Evolutionary conservation across 37 sponge, comb jelly and placozoan genomes (phyloP).

Genomic region (Halichondria panicea): DNA sequence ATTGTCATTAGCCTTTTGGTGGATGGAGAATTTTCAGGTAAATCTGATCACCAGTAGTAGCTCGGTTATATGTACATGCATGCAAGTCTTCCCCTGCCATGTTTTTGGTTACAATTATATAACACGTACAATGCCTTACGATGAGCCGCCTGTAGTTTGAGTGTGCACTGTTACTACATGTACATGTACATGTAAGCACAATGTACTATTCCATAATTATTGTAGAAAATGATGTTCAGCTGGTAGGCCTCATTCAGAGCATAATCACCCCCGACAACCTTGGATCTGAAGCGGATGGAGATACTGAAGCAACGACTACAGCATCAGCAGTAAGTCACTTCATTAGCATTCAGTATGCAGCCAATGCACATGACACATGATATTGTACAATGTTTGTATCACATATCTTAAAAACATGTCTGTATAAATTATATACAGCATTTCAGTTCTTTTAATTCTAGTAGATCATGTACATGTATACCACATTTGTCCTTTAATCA

Average conservation of each 20-base stretch:
- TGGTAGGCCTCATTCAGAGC: conserved; percentile 82
- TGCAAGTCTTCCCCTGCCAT: too few species aligned
- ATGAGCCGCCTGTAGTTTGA: too few species aligned
- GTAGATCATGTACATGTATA: too few species aligned
- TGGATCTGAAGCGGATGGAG: conserved; percentile 43
- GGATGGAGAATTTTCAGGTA: conserved; percentile 72
- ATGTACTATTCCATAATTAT: too few species aligned
- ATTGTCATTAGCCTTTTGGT: conserved; percentile 76
- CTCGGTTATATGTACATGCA: conserved; percentile 10
- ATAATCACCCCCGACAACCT: conserved; percentile 92
- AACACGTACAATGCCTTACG: too few species aligned
- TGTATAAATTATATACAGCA: not conserved
- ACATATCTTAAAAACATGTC: not conserved
- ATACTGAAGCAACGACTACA: too few species aligned
- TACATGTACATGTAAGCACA: not conserved
- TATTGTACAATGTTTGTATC: not conserved
- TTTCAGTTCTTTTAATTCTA: too few species aligned
- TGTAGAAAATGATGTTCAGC: conserved; percentile 78
- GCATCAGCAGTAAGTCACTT: conserved; percentile 29
- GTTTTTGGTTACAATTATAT: too few species aligned
- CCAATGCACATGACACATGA: not conserved
- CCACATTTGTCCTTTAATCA: too few species aligned
- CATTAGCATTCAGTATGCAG: not conserved
- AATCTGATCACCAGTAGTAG: conserved; percentile 10
- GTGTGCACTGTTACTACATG: not conserved